Evolutionary conservation across 92 coral and sea anemone species (phyloP).

Genomic region (Metridium senile): DNA sequence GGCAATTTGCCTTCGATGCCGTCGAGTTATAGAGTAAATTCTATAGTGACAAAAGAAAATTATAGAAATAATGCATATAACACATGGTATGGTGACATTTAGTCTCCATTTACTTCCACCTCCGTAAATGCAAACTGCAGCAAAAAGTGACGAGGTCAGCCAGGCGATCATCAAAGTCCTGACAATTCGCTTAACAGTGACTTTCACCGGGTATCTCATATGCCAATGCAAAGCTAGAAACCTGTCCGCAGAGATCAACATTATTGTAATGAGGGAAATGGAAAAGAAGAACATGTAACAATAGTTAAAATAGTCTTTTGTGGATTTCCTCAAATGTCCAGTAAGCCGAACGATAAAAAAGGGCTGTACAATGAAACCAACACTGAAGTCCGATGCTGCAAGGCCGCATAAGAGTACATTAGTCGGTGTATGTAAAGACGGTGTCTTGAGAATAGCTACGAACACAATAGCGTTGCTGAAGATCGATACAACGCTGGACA

Average conservation of each 20-base stretch:
- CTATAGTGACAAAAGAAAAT: not conserved
- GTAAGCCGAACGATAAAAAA: not conserved
- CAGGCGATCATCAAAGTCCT: not conserved
- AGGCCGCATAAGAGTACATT: conserved; percentile 21
- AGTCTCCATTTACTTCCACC: not conserved
- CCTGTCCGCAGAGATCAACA: conserved; percentile 10
- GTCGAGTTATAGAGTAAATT: not conserved
- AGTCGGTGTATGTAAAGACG: conserved; percentile 12
- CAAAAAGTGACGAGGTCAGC: not conserved
- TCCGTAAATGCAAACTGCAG: not conserved
- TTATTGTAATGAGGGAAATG: not conserved
- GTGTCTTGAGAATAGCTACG: conserved; percentile 11
- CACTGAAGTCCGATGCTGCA: conserved; percentile 6
- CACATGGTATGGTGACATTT: not conserved
- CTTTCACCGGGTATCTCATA: not conserved
- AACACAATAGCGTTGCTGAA: conserved; percentile 18
- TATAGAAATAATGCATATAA: not conserved
- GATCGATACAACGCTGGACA: not conserved
- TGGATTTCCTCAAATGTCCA: not conserved
- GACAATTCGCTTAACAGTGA: not conserved
- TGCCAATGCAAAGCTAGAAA: conserved; percentile 13
- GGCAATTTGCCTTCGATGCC: conserved; percentile 24
- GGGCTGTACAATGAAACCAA: conserved; percentile 5
- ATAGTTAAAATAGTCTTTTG: not conserved
- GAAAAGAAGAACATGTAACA: not conserved